These are phyloP conservation scores for Manis javanica DNA, from an alignment of 2,797 vertebrate species.

Conservation along the genomic window DNA sequence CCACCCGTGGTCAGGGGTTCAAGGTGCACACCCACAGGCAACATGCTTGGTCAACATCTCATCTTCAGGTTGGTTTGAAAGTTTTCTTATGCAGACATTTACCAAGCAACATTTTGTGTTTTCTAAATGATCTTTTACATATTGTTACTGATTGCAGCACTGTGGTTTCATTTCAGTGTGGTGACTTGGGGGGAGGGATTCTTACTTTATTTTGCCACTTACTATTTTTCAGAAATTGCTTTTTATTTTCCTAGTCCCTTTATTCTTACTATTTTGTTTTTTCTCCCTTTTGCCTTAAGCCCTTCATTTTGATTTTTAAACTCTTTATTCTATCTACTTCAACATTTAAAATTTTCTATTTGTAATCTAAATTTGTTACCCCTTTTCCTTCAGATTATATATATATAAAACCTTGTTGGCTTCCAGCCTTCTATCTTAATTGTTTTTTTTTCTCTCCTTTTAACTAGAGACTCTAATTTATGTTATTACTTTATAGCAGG, in stretches of 20 bases:
- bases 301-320: slow-evolving; percentile 4
- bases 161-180: slow-evolving; percentile 2
- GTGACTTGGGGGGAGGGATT: not conserved
- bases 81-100: not conserved
- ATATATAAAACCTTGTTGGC: not conserved
- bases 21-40: not conserved
- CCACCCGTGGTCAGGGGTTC: not conserved
- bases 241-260: slow-evolving; percentile 11
- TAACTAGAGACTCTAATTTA: not conserved
- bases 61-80: not conserved
- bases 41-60: accelerated
- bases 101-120: not conserved
- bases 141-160: not conserved
- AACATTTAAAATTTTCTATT: not conserved
- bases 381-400: not conserved
- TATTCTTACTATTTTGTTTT: not conserved
- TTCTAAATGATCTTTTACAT: not conserved
- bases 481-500: not conserved
- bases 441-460: not conserved
- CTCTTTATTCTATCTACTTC: not conserved
- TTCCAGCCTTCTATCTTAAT: not conserved
- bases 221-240: slow-evolving; percentile 16
- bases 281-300: not conserved
- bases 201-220: slow-evolving; percentile 44
- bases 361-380: not conserved